phyloP scores from a whole-genome alignment of 2,888 invertebrate species.

The Pediacus dermestoides region DNA sequence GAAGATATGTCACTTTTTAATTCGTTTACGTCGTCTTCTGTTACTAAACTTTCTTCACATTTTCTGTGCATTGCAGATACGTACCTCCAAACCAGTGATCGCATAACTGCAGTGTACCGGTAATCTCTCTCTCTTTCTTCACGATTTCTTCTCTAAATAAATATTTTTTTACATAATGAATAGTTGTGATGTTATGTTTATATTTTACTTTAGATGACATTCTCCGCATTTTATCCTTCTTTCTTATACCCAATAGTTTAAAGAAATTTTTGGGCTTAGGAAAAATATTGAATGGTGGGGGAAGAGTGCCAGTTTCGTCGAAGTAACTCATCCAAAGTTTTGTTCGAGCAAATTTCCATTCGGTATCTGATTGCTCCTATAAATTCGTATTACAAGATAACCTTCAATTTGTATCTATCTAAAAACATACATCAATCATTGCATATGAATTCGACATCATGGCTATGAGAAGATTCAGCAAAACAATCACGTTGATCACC shows the following conservation, averaged over 20 bases:
- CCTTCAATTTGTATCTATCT: background rate
- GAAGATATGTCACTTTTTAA: constrained; percentile 91
- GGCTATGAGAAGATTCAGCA: constrained; percentile 96
- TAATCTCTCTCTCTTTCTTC: constrained; percentile 67
- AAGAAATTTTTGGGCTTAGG: constrained; percentile 80
- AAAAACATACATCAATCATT: constrained; percentile 59
- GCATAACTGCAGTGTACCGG: constrained; percentile 78
- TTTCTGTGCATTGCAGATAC: constrained; percentile 82
- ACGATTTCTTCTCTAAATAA: constrained; percentile 52
- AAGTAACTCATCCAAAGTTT: constrained; percentile 96
- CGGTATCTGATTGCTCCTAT: constrained; percentile 88
- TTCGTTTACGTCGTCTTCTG: constrained; percentile 92
- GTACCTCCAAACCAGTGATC: constrained; percentile 88
- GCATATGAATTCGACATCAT: constrained; percentile 99
- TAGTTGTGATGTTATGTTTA: constrained; percentile 7
- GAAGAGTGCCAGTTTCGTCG: constrained; percentile 84
- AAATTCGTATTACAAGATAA: constrained; percentile 19
- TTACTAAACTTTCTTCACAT: constrained; percentile 79
- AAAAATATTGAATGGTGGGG: constrained; percentile 90
- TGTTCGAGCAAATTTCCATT: constrained; percentile 95
- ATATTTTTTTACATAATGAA: constrained; percentile 5
- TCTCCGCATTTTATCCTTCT: constrained; percentile 57
- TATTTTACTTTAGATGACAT: constrained; percentile 57
- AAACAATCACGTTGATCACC: constrained; percentile 93
- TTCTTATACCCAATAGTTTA: constrained; percentile 62